Evolutionary conservation across 2,888 invertebrate genomes (phyloP).

Genomic region (Stenichneumon culpator): DNA sequence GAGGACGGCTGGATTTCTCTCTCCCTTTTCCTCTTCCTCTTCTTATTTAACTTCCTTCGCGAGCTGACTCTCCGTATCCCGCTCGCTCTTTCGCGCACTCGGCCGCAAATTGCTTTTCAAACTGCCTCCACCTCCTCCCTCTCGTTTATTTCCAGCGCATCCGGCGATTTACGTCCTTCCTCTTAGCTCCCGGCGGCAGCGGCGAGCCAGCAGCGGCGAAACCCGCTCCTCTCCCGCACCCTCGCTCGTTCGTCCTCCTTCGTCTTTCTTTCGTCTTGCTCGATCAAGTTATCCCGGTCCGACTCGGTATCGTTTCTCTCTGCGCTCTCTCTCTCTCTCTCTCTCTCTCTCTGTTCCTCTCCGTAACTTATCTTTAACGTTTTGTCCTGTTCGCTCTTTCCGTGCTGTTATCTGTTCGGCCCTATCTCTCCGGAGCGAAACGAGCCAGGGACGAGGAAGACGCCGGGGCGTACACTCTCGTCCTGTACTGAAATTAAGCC

Average conservation of each 20-base stretch:
- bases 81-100: constrained; percentile 60
- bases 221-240: constrained; percentile 1
- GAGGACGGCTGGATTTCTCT: constrained; percentile 36
- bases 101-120: constrained; percentile 72
- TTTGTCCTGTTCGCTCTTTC: constrained; percentile 34
- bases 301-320: constrained; percentile 20
- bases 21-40: constrained; percentile 34
- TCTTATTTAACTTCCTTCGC: constrained; percentile 55
- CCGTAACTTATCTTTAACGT: constrained; percentile 55
- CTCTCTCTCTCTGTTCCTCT: neutral
- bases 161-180: constrained; percentile 73
- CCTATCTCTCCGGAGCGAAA: constrained; percentile 54
- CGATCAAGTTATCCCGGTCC: constrained; percentile 36
- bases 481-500: constrained; percentile 65
- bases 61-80: neutral
- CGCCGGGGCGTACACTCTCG: constrained; percentile 39
- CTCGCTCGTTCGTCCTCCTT: constrained; percentile 50
- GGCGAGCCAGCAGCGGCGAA: constrained; percentile 40
- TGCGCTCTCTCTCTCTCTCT: constrained; percentile 19
- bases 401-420: constrained; percentile 52
- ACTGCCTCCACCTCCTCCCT: constrained; percentile 71
- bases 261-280: constrained; percentile 44
- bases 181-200: constrained; percentile 60
- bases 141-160: constrained; percentile 74
- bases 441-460: constrained; percentile 41